Conservation (phyloP, 2,797 vertebrate genomes). For the Leptodactylus fallax region DNA sequence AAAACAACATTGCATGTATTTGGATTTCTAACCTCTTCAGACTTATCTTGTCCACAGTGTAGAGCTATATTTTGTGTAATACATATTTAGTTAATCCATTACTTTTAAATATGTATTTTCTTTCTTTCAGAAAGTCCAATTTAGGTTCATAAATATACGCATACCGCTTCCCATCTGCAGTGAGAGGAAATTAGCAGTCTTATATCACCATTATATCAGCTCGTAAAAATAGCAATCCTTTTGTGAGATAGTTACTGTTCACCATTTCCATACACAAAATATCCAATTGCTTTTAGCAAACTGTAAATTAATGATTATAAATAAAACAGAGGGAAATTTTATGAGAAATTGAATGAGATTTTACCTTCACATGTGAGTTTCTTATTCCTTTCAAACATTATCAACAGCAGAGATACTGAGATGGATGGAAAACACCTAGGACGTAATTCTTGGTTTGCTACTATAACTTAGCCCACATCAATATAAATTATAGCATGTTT, state of each 20-base stretch:
- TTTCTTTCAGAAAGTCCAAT: not conserved
- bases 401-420: not conserved
- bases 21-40: not conserved
- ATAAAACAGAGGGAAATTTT: slow-evolving; percentile 30
- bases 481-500: too few species aligned
- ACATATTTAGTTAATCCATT: not conserved
- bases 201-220: slow-evolving; percentile 21
- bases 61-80: not conserved
- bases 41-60: not conserved
- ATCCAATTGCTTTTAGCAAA: slow-evolving; percentile 19
- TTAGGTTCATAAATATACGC: not conserved
- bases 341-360: not conserved
- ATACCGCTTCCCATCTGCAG: not conserved
- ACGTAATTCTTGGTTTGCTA: too few species aligned
- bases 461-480: too few species aligned
- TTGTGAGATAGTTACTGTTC: slow-evolving; percentile 31
- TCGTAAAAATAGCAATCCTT: slow-evolving; percentile 20
- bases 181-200: slow-evolving; percentile 5
- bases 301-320: slow-evolving; percentile 28
- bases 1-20: too few species aligned
- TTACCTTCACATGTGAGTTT: not conserved
- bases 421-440: too few species aligned
- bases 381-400: not conserved
- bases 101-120: not conserved
- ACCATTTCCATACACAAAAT: not conserved